Evolutionary conservation across 2,113 vertebrate species (phyloP), one percentile per base, ranked within the genome.

Genomic region (Apodemus speciosus): DNA sequence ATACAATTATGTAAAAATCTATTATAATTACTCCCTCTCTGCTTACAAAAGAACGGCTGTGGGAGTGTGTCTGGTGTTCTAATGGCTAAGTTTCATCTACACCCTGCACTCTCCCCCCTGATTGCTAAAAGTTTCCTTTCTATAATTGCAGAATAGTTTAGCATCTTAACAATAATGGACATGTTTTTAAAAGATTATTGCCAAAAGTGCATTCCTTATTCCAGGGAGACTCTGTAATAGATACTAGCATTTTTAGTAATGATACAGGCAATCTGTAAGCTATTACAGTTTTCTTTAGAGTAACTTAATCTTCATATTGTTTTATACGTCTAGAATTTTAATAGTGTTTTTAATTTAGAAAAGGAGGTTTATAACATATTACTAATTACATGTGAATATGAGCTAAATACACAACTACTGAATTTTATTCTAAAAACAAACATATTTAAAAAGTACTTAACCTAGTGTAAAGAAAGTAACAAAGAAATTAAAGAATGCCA

Each of bases 231-330:
- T 95, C 95, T 94, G 97, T 98, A 97, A 98, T 98, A 98, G 97
- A 98, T 97, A 98, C 97, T 77, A 97, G 95, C 18, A 88, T 97
- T 98, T 98, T 98, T 97, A 95, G 94, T 98, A 98, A 98, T 98
- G 97, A 98, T 98, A 96, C 92, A 98, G 97, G 97, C 97, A 98
- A 98, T 98, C 98, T 98, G 97, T 98, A 98, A 98, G 98, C 98
- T 97, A 98, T 98, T 98, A 98, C 56, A 96, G 95, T 97, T 98
- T 98, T 97, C 98, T 98, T 98, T 97, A 97, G 98, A 98, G 98
- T 98, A 98, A 98, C 96, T 98, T 98, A 97, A 98, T 98, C 97
- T 98, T 98, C 97, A 97, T 98, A 98, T 98, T 98, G 98, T 98
- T 97, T 97, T 98, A 91, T 98, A 98, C 9, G 97, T 98, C 96